Percentiles rank a stretch among this genome's conserved stretches.
Evolutionary conservation across 2,113 vertebrate genomes (phyloP).

Genomic region (Brienomyrus longianalis): DNA sequence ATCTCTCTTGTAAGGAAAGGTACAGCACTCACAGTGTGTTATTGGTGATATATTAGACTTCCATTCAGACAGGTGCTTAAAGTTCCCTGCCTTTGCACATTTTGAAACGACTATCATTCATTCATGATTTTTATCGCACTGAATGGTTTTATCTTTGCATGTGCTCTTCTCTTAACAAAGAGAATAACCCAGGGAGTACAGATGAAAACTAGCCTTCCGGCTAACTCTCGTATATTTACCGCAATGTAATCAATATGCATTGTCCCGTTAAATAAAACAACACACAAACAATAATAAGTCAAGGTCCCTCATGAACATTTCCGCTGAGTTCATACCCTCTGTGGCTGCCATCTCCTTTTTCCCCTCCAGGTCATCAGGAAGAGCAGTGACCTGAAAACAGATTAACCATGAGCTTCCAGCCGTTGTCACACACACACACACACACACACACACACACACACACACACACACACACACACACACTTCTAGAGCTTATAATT

Average conservation of each 20-base stretch:
- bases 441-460: not conserved
- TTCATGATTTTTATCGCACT: not conserved
- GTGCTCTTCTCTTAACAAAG: not conserved
- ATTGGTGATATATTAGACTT: not conserved
- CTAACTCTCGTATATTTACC: not conserved
- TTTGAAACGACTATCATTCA: not conserved
- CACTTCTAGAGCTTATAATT: not conserved
- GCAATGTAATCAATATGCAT: not conserved
- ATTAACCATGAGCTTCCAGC: not conserved
- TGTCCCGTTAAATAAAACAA: not conserved
- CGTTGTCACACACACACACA: not conserved
- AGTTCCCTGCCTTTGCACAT: not conserved
- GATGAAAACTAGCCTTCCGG: not conserved
- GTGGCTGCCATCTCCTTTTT: constrained; percentile 49
- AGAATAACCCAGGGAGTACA: not conserved
- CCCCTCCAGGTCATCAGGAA: constrained; percentile 57
- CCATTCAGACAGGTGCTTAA: not conserved
- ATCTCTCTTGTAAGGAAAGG: not conserved
- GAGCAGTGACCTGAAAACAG: constrained; percentile 51
- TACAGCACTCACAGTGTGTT: not conserved
- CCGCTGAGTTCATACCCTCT: constrained; percentile 48
- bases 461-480: not conserved
- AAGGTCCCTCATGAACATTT: not conserved
- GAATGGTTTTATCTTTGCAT: not conserved
- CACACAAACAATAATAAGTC: not conserved